Conservation (phyloP, 2,888 invertebrate genomes). For the Ceriagrion tenellum region DNA sequence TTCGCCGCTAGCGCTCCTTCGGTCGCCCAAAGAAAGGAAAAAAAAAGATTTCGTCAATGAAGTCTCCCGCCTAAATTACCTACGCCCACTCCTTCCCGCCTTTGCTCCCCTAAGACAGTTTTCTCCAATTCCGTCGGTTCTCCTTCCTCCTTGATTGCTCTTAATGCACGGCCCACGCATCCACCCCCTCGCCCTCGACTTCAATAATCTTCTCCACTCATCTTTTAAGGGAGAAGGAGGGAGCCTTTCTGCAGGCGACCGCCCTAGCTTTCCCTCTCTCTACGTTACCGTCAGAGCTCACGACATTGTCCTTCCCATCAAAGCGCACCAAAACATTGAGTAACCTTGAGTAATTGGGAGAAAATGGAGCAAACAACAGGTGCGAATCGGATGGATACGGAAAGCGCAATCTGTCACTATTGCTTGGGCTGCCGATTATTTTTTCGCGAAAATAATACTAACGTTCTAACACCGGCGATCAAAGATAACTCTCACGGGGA, state of each 20-base stretch:
- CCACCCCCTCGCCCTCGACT: background rate
- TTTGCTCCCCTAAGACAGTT: background rate
- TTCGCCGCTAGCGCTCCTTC: background rate
- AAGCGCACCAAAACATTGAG: background rate
- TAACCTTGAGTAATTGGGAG: conserved; percentile 14
- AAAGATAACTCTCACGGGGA: background rate
- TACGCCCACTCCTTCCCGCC: conserved; percentile 21
- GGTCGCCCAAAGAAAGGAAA: background rate
- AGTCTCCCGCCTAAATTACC: conserved; percentile 8
- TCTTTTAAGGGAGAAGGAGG: background rate
- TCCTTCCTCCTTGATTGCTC: conserved; percentile 1
- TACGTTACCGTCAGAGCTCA: background rate
- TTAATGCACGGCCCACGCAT: background rate
- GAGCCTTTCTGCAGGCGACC: background rate
- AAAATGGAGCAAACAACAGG: conserved; percentile 18
- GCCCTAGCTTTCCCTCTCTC: background rate
- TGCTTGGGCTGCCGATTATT: background rate
- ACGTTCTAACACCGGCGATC: background rate
- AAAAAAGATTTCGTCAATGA: background rate
- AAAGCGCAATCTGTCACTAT: too few relatives aligned
- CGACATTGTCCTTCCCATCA: background rate
- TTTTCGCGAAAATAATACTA: background rate
- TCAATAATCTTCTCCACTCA: background rate
- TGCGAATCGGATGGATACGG: background rate
- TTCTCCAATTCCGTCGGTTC: conserved; percentile 21